phyloP scores from a whole-genome alignment of 2,113 vertebrate genomes.

The Redunca redunca region DNA sequence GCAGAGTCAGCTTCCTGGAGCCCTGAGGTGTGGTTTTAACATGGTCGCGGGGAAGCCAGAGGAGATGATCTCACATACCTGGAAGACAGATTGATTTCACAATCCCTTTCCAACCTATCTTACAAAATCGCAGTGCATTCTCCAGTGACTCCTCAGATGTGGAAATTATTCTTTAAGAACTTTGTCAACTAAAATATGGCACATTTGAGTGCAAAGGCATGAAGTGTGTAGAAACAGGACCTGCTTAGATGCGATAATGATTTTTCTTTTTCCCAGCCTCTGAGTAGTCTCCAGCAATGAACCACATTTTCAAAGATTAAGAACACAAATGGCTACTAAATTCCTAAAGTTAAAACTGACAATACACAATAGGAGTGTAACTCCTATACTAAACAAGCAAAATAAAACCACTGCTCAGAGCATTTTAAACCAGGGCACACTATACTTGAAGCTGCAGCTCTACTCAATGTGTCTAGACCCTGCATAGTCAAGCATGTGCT shows the following conservation, averaged over 20 bases:
- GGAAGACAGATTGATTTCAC: slow-evolving; percentile 46
- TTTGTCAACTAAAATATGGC: background rate
- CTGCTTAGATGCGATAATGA: background rate
- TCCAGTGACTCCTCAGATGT: background rate
- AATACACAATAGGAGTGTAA: background rate
- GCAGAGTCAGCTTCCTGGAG: background rate
- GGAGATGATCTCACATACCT: slow-evolving; percentile 22
- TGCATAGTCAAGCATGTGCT: background rate
- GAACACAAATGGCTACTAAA: background rate
- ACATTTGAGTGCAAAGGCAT: background rate
- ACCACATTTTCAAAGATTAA: slow-evolving; percentile 38
- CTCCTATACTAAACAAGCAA: background rate
- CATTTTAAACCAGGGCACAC: background rate
- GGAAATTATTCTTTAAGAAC: slow-evolving; percentile 6
- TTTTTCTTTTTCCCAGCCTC: background rate
- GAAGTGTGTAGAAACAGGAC: background rate
- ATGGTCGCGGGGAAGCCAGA: background rate
- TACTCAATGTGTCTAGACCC: background rate
- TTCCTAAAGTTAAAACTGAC: background rate
- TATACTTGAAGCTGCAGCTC: background rate
- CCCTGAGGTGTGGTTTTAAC: slow-evolving; percentile 17
- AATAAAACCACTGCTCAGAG: background rate
- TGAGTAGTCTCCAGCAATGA: background rate
- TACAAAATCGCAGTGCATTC: slow-evolving; percentile 2
- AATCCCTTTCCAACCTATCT: slow-evolving; percentile 35